Evolutionary conservation across 2,113 vertebrate species (phyloP), one percentile per base, ranked within the genome.

Genomic region (Charadrius vociferus): DNA sequence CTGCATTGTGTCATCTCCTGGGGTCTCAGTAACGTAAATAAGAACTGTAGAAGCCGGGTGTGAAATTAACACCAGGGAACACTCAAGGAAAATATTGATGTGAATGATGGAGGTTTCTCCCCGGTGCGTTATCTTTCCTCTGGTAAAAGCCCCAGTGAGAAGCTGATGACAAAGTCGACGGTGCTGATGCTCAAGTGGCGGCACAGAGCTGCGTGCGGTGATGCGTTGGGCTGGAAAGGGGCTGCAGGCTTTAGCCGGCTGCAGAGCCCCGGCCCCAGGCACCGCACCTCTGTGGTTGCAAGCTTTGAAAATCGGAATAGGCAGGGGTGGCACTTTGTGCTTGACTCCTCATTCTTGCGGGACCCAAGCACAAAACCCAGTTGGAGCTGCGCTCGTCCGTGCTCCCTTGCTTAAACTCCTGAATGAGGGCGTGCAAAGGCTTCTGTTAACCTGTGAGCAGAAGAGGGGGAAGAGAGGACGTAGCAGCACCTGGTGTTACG

Each of bases 351-450:
- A 1, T 49, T 30, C 43, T 45, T 32, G 16, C 2, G 5, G 2
- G 59, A 24, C 47, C 37, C n/a, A n/a, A 58, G n/a, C 4, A 22
- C 43, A 45, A 39, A 53, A 32, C 9, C 34, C 14, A 10, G 7
- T 4, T 36, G 41, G 13, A 58, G 62, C 41, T 50, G 81, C 3
- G 1, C 26, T 63, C 2, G 1, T 8, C 50, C 30, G 0, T 2
- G 11, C 62, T 53, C 29, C 45, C 66, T 50, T 50, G 22, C 27
- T 36, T 36, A 36, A 32, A 7, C 71, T n/a, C 13, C 24, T 21
- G 53, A 37, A 30, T 8, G 22, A 13, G 13, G 23, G 49, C 3
- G 49, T 49, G 49, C 49, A 49, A 23, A 22, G 49, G 9, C 10
- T 49, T 49, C 12, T 49, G 22, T 49, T 49, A 22, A 49, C 49